Conservation (phyloP, 2,113 vertebrate genomes). For the Vidua macroura region DNA sequence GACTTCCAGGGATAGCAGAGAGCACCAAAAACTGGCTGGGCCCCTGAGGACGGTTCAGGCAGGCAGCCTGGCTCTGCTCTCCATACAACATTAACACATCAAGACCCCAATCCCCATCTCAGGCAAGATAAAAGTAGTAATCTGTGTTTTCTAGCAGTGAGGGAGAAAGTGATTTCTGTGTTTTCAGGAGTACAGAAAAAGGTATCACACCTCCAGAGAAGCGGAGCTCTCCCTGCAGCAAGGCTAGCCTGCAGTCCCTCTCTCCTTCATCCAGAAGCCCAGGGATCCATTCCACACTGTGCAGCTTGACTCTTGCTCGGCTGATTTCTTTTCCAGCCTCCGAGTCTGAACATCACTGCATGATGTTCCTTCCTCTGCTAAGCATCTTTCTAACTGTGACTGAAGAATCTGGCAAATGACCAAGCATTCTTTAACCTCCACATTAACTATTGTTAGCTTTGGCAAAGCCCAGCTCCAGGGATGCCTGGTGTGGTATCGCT, state of each 20-base stretch:
- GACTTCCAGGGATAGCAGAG: not conserved
- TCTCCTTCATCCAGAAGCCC: not conserved
- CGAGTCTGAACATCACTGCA: not conserved
- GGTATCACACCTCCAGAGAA: not conserved
- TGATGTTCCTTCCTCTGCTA: not conserved
- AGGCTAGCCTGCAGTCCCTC: not conserved
- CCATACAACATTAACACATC: fast-evolving
- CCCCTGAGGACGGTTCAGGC: not conserved
- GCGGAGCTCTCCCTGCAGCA: not conserved
- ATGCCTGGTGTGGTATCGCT: not conserved
- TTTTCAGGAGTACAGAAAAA: not conserved
- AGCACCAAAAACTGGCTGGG: not conserved
- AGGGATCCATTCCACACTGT: not conserved
- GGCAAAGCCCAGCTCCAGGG: constrained; percentile 17
- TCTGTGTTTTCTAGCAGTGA: not conserved
- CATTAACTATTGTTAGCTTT: constrained; percentile 46
- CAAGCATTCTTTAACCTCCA: constrained; percentile 28
- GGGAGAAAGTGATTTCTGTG: not conserved
- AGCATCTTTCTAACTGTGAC: constrained; percentile 23
- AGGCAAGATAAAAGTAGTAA: not conserved
- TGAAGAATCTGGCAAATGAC: constrained; percentile 1
- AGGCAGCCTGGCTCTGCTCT: not conserved
- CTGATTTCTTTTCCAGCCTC: not conserved
- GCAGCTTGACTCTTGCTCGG: not conserved
- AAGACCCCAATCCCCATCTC: not conserved